A percentile compares a stretch with the other conserved stretches of the same genome.
Evolutionary conservation across 2,888 invertebrate genomes (phyloP).

Genomic region (Cantharis flavilabris): DNA sequence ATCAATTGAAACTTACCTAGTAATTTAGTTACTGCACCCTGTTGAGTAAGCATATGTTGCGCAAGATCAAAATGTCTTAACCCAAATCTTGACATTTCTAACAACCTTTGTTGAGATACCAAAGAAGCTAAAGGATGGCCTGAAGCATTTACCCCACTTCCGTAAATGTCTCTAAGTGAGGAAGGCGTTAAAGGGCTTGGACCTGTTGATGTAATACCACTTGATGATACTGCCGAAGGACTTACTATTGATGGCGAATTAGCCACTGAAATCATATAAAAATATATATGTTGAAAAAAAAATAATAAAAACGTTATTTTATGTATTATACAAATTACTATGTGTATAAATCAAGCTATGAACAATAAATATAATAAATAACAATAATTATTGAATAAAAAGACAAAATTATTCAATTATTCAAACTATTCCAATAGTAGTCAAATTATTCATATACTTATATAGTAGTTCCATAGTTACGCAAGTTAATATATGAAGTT

Average conservation of each 20-base stretch:
- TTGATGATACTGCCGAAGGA: slow-evolving; percentile 52
- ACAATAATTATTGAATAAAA: no score
- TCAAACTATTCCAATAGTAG: no score
- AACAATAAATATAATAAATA: no score
- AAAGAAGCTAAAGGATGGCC: slow-evolving; percentile 72
- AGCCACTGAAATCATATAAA: slow-evolving; percentile 57
- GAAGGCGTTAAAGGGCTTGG: slow-evolving; percentile 50
- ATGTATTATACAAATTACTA: no score
- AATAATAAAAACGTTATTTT: no score
- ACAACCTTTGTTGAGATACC: slow-evolving; percentile 76
- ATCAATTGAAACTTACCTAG: slow-evolving; percentile 69
- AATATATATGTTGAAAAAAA: not conserved
- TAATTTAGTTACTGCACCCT: slow-evolving; percentile 89
- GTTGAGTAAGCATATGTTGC: slow-evolving; percentile 87
- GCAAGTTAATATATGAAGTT: no score
- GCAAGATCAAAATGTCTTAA: slow-evolving; percentile 88
- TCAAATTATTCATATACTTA: no score
- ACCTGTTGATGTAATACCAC: slow-evolving; percentile 45
- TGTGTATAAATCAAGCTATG: no score
- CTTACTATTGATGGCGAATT: slow-evolving; percentile 62
- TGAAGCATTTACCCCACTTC: slow-evolving; percentile 52
- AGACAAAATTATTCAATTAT: no score
- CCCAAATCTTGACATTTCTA: slow-evolving; percentile 81
- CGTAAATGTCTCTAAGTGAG: slow-evolving; percentile 54
- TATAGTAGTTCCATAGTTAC: no score